A percentile compares a stretch with the other conserved stretches of the same genome.
Evolutionary conservation across 2,113 vertebrate genomes (phyloP).

Genomic region (Gnathonemus longibarbis): DNA sequence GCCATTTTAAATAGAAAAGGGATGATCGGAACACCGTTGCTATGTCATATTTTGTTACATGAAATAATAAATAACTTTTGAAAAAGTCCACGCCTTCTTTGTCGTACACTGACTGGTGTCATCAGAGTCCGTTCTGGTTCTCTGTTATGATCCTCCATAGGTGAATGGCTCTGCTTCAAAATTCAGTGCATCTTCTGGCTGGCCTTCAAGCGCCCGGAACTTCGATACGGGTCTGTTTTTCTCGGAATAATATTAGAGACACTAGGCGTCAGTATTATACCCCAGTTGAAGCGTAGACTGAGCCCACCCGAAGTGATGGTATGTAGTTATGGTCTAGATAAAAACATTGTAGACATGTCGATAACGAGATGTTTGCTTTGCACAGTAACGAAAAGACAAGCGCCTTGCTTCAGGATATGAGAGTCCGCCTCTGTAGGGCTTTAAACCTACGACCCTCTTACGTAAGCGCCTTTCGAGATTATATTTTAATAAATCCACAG

Average conservation of each 20-base stretch:
- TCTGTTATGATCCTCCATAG: not conserved
- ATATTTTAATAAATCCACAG: not conserved
- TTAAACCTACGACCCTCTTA: not conserved
- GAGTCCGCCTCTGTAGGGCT: not conserved
- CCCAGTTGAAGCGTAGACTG: not conserved
- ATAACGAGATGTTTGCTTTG: not conserved
- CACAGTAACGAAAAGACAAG: not conserved
- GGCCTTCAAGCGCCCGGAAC: not conserved
- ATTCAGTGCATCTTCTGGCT: not conserved
- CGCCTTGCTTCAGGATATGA: not conserved
- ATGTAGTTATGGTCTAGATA: not conserved
- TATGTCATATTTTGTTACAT: constrained; percentile 67
- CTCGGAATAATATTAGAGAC: not conserved
- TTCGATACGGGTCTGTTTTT: not conserved
- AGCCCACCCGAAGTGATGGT: not conserved
- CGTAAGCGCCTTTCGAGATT: not conserved
- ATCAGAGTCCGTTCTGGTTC: not conserved
- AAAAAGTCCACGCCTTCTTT: constrained; percentile 20
- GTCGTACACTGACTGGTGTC: not conserved
- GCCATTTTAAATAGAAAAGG: constrained; percentile 57
- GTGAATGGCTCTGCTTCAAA: not conserved
- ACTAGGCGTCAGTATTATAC: not conserved
- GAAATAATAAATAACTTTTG: constrained; percentile 58
- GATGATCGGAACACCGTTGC: constrained; percentile 51
- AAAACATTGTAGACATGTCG: not conserved